phyloP scores from a whole-genome alignment of 2,113 vertebrate species.

The Thunnus thynnus region DNA sequence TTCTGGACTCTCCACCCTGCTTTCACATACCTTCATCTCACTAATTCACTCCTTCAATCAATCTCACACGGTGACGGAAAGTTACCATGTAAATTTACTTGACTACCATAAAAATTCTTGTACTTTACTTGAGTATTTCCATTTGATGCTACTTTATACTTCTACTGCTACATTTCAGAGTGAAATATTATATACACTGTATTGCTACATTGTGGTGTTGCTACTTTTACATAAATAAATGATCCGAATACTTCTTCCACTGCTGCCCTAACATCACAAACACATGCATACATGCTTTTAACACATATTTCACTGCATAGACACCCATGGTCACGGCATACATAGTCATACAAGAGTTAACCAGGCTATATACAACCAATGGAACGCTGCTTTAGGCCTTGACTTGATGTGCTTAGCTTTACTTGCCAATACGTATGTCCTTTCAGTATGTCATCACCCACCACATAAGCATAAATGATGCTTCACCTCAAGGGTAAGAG shows the following conservation, averaged over 20 bases:
- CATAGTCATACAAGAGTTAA: not conserved
- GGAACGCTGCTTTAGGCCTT: not conserved
- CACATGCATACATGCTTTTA: not conserved
- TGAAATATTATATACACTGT: not conserved
- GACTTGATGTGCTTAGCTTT: conserved; percentile 23
- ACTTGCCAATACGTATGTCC: conserved; percentile 15
- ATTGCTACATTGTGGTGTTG: no score
- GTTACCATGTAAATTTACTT: not conserved
- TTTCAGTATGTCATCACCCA: conserved; percentile 11
- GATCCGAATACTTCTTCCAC: not conserved
- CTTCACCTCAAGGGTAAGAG: conserved; percentile 25
- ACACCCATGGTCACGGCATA: not conserved
- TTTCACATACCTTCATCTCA: not conserved
- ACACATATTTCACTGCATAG: not conserved
- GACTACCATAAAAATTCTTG: not conserved
- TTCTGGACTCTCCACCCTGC: not conserved
- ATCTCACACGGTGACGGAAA: not conserved
- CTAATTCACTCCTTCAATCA: not conserved
- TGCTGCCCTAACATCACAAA: not conserved
- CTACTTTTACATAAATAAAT: no score
- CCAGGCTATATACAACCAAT: not conserved
- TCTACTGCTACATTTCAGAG: not conserved
- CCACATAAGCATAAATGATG: conserved; percentile 21
- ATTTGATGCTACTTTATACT: not conserved
- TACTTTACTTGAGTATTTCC: not conserved